phyloP scores from a whole-genome alignment of 2,113 vertebrate species.

The Ivindomyrus marchei region DNA sequence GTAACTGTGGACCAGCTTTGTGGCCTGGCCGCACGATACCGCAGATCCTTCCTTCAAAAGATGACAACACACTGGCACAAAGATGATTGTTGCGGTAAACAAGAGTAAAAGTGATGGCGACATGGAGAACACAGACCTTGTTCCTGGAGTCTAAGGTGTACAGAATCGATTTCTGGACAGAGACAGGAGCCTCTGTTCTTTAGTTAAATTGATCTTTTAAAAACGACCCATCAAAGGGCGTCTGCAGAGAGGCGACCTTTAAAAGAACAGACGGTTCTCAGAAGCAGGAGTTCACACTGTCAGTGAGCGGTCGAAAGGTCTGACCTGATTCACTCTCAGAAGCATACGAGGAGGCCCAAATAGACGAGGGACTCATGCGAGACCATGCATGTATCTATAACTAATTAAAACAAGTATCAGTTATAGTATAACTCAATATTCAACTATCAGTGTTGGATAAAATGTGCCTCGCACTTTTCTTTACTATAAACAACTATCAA shows the following conservation, averaged over 20 bases:
- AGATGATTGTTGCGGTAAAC: neutral
- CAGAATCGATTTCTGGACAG: constrained; percentile 32
- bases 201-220: constrained; percentile 32
- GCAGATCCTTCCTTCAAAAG: neutral
- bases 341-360: neutral
- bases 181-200: constrained; percentile 20
- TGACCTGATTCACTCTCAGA: constrained; percentile 10
- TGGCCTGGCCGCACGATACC: neutral
- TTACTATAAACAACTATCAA: neutral
- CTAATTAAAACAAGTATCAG: neutral
- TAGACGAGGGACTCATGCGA: neutral
- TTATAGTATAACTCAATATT: neutral
- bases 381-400: neutral
- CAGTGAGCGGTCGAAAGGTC: neutral
- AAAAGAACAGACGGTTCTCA: constrained; percentile 15
- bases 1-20: neutral
- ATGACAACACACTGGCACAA: neutral
- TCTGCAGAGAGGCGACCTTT: constrained; percentile 38
- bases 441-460: neutral
- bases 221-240: constrained; percentile 36
- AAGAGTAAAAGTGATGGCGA: neutral
- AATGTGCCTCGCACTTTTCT: neutral
- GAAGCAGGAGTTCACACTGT: constrained; percentile 33
- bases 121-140: neutral
- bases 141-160: constrained; percentile 33